These are phyloP conservation scores for Tor tambroides DNA, from an alignment of 2,113 vertebrate genomes.

Conservation along the genomic window DNA sequence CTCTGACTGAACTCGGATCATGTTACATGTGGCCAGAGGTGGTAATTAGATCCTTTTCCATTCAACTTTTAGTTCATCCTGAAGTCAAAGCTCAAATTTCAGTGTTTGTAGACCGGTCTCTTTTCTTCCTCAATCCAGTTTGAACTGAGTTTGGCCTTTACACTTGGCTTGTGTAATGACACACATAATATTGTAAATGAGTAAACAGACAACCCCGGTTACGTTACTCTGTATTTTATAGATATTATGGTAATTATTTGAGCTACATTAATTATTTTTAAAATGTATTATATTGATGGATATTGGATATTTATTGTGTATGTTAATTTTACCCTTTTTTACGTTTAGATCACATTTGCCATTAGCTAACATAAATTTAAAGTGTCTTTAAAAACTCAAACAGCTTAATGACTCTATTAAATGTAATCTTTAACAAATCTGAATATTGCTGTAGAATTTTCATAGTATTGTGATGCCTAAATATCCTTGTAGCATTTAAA, in stretches of 20 bases:
- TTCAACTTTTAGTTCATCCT: slow-evolving; percentile 48
- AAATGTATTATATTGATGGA: neutral
- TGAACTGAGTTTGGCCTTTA: slow-evolving; percentile 27
- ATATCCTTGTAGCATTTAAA: neutral
- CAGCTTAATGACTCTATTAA: neutral
- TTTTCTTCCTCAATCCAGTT: slow-evolving; percentile 24
- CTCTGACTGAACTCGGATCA: slow-evolving; percentile 26
- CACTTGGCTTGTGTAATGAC: neutral
- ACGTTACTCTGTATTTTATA: neutral
- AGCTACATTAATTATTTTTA: neutral
- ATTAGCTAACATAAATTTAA: neutral
- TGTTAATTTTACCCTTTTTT: neutral
- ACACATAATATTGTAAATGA: neutral
- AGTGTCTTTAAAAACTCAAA: neutral
- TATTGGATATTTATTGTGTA: neutral
- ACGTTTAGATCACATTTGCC: neutral
- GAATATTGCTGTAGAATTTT: neutral
- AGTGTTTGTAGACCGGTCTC: neutral
- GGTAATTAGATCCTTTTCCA: slow-evolving; percentile 48
- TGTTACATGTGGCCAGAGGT: slow-evolving; percentile 30
- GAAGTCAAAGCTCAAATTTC: slow-evolving; percentile 52
- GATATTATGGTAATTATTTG: neutral
- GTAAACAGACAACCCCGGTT: neutral
- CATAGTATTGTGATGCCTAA: neutral
- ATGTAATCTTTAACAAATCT: neutral